phyloP scores from a whole-genome alignment of 2,888 invertebrate genomes.

The Reticulitermes lucifugus region DNA sequence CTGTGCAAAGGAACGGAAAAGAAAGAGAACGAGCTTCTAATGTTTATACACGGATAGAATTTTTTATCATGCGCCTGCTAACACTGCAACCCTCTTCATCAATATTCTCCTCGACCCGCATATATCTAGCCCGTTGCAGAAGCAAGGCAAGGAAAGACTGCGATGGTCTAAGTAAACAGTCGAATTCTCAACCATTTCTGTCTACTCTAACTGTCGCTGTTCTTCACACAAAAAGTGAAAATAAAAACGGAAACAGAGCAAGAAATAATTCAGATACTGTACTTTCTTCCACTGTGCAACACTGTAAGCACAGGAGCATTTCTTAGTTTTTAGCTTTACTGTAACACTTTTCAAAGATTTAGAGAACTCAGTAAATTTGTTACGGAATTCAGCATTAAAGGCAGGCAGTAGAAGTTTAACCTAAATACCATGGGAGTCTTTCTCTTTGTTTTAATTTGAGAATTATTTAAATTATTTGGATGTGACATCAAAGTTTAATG shows the following conservation, averaged over 20 bases:
- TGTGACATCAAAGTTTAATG: too few relatives aligned
- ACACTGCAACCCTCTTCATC: not conserved
- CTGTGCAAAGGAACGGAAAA: not conserved
- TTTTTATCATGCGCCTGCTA: not conserved
- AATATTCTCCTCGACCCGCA: conserved; percentile 1
- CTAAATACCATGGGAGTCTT: too few relatives aligned
- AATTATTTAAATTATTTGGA: too few relatives aligned
- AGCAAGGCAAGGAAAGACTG: not conserved
- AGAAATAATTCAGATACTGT: not conserved
- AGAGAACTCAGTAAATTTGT: too few relatives aligned
- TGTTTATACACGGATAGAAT: conserved; percentile 10
- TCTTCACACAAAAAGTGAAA: not conserved
- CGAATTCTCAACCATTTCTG: not conserved
- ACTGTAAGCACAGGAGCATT: not conserved
- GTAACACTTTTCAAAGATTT: not conserved
- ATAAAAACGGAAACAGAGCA: not conserved
- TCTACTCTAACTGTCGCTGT: too few relatives aligned
- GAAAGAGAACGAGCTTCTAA: not conserved
- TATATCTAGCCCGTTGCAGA: not conserved
- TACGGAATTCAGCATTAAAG: too few relatives aligned
- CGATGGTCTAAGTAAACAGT: not conserved
- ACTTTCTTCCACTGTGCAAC: not conserved
- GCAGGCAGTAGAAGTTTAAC: too few relatives aligned
- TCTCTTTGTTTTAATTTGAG: too few relatives aligned
- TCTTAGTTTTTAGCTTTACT: not conserved